Conservation (phyloP, 2,888 invertebrate genomes). For the Rutpela maculata region DNA sequence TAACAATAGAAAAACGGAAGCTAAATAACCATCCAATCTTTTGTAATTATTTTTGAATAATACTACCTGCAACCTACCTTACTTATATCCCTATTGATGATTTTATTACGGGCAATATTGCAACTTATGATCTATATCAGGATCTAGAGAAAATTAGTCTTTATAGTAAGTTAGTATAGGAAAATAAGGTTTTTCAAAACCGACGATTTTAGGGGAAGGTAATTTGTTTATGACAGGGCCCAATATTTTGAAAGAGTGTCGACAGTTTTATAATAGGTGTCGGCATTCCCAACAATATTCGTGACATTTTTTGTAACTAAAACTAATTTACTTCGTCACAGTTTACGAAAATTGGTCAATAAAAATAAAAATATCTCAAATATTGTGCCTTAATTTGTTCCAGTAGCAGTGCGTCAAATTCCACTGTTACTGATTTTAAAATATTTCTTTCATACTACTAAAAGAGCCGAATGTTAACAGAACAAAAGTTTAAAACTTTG, state of each 20-base stretch:
- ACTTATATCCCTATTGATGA: background rate
- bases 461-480: no score
- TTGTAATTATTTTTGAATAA: no score
- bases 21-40: no score
- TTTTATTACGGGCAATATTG: constrained; percentile 9
- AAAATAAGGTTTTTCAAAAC: background rate
- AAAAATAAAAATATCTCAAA: constrained; percentile 35
- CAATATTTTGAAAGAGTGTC: constrained; percentile 36
- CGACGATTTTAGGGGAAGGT: background rate
- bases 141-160: background rate
- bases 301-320: constrained; percentile 15
- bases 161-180: background rate
- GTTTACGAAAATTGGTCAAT: constrained; percentile 38
- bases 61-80: no score
- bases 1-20: no score
- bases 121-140: constrained; percentile 7
- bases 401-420: constrained; percentile 9
- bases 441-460: background rate
- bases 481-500: background rate
- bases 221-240: constrained; percentile 18
- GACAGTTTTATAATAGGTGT: constrained; percentile 44
- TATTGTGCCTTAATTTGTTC: constrained; percentile 4
- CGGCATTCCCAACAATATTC: constrained; percentile 22
- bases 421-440: background rate
- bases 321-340: constrained; percentile 32